These are phyloP conservation scores for Dermatophagoides farinae DNA, from an alignment of 1,140 invertebrate genomes.

Conservation along the genomic window DNA sequence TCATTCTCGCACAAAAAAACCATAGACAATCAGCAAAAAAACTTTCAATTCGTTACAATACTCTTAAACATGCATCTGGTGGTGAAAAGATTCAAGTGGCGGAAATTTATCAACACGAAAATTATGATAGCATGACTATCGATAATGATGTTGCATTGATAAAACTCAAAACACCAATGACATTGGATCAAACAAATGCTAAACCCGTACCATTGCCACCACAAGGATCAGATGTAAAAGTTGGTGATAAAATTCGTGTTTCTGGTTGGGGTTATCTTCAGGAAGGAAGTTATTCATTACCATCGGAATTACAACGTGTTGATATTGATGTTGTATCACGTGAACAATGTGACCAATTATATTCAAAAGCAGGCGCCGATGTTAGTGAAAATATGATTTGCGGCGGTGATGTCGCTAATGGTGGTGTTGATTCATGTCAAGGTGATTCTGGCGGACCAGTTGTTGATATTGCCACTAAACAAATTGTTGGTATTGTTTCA, in stretches of 20 bases:
- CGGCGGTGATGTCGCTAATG: neutral
- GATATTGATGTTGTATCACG: neutral
- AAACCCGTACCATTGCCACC: conserved; percentile 8
- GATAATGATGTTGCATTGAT: conserved; percentile 11
- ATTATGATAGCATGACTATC: neutral
- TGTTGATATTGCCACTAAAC: neutral
- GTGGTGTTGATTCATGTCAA: conserved; percentile 4
- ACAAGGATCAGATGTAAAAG: neutral
- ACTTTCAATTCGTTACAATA: neutral
- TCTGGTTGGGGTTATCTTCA: conserved; percentile 11
- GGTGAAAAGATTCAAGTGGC: neutral
- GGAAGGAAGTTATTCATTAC: neutral
- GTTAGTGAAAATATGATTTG: conserved; percentile 14
- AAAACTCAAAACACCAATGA: neutral
- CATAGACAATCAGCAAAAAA: neutral
- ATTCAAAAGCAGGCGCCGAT: neutral
- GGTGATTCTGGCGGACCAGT: conserved; percentile 19
- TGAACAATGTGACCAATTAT: neutral
- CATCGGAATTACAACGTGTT: neutral
- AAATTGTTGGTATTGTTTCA: conserved; percentile 20
- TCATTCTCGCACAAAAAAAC: no score
- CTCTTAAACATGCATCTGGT: neutral
- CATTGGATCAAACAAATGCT: neutral
- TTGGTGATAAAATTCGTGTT: conserved; percentile 3
- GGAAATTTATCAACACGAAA: neutral